Evolutionary conservation across 2,888 invertebrate genomes (phyloP).

Genomic region (Orchesella flavescens): DNA sequence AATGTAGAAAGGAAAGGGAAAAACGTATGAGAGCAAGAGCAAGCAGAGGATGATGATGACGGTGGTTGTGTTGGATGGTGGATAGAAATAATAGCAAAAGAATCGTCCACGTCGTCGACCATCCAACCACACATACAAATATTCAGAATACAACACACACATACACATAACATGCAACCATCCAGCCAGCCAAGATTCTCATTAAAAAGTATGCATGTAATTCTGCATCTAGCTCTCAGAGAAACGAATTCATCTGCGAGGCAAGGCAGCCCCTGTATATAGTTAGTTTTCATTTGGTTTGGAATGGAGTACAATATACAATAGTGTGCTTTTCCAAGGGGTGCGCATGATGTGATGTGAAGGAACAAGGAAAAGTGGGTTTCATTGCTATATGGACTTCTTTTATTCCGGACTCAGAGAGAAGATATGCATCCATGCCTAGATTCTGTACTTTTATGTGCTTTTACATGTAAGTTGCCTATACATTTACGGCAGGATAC

Average conservation of each 20-base stretch:
- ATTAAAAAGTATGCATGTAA: no score
- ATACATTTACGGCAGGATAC: constrained; percentile 52
- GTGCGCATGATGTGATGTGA: constrained; percentile 9
- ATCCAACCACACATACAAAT: constrained; percentile 29
- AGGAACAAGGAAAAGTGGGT: constrained; percentile 12
- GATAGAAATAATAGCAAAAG: constrained; percentile 36
- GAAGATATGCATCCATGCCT: no score
- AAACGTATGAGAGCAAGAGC: constrained; percentile 19
- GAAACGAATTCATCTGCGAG: constrained; percentile 6
- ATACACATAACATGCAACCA: constrained; percentile 3
- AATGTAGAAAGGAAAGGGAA: neutral
- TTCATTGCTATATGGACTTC: no score
- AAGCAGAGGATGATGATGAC: constrained; percentile 17
- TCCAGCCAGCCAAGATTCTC: no score
- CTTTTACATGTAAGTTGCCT: constrained; percentile 12
- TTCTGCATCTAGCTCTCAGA: neutral
- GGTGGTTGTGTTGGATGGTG: constrained; percentile 20
- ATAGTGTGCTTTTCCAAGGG: neutral
- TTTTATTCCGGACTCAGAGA: no score
- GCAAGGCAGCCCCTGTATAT: neutral
- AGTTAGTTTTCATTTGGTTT: neutral
- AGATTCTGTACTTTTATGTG: neutral
- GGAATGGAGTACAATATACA: neutral
- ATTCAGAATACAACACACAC: constrained; percentile 1
- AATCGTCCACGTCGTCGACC: constrained; percentile 22